These are phyloP conservation scores for Euschistus heros DNA, from an alignment of 1,140 invertebrate species.

Conservation along the genomic window DNA sequence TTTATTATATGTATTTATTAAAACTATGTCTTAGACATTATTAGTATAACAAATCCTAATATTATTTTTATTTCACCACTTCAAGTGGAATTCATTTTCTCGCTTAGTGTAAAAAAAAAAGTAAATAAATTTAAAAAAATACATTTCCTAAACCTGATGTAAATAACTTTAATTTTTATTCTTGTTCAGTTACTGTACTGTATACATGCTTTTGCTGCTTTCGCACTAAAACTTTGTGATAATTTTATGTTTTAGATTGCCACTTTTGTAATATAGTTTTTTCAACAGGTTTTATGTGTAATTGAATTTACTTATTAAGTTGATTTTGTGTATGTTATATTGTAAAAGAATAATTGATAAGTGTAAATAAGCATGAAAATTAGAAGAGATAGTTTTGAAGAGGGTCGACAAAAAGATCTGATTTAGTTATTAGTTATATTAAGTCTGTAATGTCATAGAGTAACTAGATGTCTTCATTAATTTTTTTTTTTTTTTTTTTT, in stretches of 20 bases:
- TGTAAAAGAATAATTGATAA: slow-evolving; percentile 7
- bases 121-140: no score
- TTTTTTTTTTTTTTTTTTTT: not conserved
- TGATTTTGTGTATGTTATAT: not conserved
- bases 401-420: slow-evolving; percentile 10
- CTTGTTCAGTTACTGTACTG: no score
- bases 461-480: no score
- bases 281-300: not conserved
- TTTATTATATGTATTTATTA: slow-evolving; percentile 11
- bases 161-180: no score
- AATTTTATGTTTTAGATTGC: slow-evolving; percentile 1
- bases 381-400: not conserved
- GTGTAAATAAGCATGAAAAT: slow-evolving; percentile 13
- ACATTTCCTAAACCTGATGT: no score
- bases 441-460: no score
- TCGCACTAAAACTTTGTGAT: slow-evolving; percentile 14
- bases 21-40: slow-evolving; percentile 8
- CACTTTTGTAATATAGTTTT: slow-evolving; percentile 9
- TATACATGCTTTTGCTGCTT: slow-evolving; percentile 13
- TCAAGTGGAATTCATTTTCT: no score
- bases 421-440: not conserved
- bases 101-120: no score
- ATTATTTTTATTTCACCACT: no score
- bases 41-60: no score
- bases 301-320: not conserved